Evolutionary conservation across 1,140 invertebrate species (phyloP).

Genomic region (Pteromalus puparum): DNA sequence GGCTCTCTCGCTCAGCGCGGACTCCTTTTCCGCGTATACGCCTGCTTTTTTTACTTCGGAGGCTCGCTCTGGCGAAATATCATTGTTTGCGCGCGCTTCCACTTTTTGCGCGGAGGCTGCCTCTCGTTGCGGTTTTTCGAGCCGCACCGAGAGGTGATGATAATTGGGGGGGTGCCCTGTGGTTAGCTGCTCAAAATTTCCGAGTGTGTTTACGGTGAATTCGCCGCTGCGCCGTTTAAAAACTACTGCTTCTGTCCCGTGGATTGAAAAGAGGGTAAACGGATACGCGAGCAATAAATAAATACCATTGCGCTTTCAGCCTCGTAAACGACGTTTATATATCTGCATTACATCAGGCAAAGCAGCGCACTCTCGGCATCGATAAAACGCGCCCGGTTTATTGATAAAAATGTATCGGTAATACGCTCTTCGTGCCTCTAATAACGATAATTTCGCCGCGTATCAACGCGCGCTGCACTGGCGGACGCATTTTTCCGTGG

Average conservation of each 20-base stretch:
- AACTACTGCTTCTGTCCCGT: too few relatives aligned
- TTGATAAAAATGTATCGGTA: conserved; percentile 9
- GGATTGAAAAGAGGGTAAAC: too few relatives aligned
- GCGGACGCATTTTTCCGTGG: background rate
- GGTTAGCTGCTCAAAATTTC: background rate
- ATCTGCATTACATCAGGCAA: too few relatives aligned
- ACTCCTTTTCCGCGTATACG: conserved; percentile 21
- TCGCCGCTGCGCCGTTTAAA: too few relatives aligned
- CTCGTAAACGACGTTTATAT: too few relatives aligned
- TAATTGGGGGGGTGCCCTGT: background rate
- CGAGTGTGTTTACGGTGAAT: background rate
- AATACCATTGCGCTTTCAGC: too few relatives aligned
- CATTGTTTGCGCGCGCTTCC: conserved; percentile 20
- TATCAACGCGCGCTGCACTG: background rate
- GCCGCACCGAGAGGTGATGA: background rate
- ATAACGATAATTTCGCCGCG: conserved; percentile 24
- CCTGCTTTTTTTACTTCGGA: background rate
- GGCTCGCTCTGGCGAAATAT: background rate
- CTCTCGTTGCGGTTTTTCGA: background rate
- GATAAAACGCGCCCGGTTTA: background rate
- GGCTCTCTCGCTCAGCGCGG: background rate
- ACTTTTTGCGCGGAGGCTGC: background rate
- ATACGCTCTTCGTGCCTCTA: background rate
- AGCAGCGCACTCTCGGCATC: background rate
- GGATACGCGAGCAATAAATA: too few relatives aligned